Evolutionary conservation across 2,797 vertebrate genomes (phyloP).

Genomic region (Typhlichthys subterraneus): DNA sequence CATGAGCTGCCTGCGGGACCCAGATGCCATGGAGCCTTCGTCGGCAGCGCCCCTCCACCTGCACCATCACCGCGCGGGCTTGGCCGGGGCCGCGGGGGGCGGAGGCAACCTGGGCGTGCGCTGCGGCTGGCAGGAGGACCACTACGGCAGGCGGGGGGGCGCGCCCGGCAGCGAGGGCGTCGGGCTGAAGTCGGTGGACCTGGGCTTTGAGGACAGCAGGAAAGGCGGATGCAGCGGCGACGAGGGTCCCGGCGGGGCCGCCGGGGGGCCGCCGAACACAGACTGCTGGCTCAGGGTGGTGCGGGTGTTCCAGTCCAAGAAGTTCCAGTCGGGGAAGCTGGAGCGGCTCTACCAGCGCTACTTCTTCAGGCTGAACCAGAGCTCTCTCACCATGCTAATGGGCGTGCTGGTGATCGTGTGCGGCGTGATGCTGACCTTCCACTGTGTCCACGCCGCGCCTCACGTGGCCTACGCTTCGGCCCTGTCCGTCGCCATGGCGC

Average conservation of each 20-base stretch:
- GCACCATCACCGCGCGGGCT: constrained; percentile 70
- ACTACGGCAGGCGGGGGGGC: constrained; percentile 85
- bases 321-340: constrained; percentile 93
- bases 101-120: constrained; percentile 80
- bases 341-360: constrained; percentile 97
- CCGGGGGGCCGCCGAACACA: constrained; percentile 60
- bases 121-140: constrained; percentile 94
- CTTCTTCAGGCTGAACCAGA: constrained; percentile 98
- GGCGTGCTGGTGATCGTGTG: constrained; percentile 91
- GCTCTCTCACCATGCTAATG: constrained; percentile 96
- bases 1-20: constrained; percentile 96
- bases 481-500: constrained; percentile 83
- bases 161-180: constrained; percentile 72
- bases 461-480: constrained; percentile 80
- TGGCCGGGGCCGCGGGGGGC: constrained; percentile 56
- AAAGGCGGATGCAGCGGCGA: constrained; percentile 70
- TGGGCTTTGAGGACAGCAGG: constrained; percentile 85
- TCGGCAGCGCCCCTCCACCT: constrained; percentile 76
- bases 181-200: constrained; percentile 86
- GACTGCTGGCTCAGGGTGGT: constrained; percentile 87
- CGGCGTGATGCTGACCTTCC: constrained; percentile 90
- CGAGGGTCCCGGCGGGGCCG: constrained; percentile 63
- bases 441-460: constrained; percentile 82
- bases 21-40: constrained; percentile 85
- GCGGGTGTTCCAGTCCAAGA: constrained; percentile 92